Evolutionary conservation across 2,113 vertebrate genomes (phyloP).

Genomic region (Dinomys branickii): DNA sequence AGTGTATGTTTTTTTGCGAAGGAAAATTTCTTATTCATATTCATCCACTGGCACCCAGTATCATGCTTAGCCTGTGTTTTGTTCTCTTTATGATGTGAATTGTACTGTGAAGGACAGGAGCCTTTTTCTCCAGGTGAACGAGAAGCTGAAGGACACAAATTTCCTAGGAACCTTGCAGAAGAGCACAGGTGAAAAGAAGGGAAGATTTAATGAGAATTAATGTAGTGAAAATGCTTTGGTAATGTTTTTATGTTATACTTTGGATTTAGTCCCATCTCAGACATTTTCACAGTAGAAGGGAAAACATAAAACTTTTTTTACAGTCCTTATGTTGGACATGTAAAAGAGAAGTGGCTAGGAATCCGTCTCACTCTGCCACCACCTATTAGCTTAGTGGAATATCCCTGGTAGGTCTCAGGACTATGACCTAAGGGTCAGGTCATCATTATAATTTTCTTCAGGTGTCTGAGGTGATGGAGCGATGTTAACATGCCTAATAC

Average conservation of each 20-base stretch:
- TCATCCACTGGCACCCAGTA: neutral
- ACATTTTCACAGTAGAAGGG: neutral
- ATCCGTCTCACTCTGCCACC: neutral
- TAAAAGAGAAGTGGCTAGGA: neutral
- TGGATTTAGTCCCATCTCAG: neutral
- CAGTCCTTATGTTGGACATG: neutral
- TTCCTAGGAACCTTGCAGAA: neutral
- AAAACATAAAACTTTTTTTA: neutral
- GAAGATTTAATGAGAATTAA: neutral
- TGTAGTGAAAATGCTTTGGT: neutral
- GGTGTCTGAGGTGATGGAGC: neutral
- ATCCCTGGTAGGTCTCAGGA: neutral
- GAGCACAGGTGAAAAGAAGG: neutral
- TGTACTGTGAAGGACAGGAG: neutral
- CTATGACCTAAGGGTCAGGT: neutral
- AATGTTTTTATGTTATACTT: neutral
- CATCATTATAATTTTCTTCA: neutral
- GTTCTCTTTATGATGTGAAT: neutral
- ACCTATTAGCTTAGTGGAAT: neutral
- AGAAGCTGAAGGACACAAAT: neutral
- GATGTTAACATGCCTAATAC: neutral
- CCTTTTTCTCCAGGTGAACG: neutral
- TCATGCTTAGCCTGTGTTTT: accelerated
- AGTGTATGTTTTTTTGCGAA: neutral
- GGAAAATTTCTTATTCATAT: neutral